Evolutionary conservation across 2,888 invertebrate genomes (phyloP), one percentile per base, ranked within the genome.

Genomic region (Danaus chrysippus): DNA sequence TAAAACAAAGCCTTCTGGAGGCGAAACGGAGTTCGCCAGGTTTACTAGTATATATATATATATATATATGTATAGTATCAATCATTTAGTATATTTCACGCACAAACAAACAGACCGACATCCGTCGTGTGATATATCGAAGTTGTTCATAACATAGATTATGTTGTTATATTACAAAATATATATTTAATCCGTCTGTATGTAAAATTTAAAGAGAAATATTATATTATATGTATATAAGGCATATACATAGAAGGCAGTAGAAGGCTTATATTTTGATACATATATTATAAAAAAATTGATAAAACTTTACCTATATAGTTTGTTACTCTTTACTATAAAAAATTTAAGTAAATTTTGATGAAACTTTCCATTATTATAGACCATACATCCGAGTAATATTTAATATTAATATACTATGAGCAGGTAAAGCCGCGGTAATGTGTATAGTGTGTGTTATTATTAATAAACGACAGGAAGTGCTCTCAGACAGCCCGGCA

Each of bases 401-500:
- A 10, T 17, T 49, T 49, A 17, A 17, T 17, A 3, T 11, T 49
- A 2, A 34, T 10, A 13, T 5, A 46, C n/a, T n/a, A n/a, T n/a
- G n/a, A n/a, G n/a, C n/a, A 17, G n/a, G 49, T 17, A 17, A 49
- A 49, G 17, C 17, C 49, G 6, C 10, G 17, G 17, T 10, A 13
- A 49, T 1, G 10, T 49, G 11, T 15, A 10, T 10, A 49, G 49
- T 17, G 1, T 9, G 17, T 15, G 10, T 17, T 2, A 49, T 11
- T 49, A 49, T 17, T 17, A 73, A 75, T 74, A 74, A 64, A 49
- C 6, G 56, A 70, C 66, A 75, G 81, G 79, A 81, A 79, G 73
- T 62, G 58, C 59, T 59, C 68, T 67, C 73, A 81, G 79, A 76
- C 81, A 71, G 75, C 69, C 65, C 66, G 75, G 78, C 76, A 75